Conservation (phyloP, 2,888 invertebrate genomes). For the Polydrusus tereticollis region DNA sequence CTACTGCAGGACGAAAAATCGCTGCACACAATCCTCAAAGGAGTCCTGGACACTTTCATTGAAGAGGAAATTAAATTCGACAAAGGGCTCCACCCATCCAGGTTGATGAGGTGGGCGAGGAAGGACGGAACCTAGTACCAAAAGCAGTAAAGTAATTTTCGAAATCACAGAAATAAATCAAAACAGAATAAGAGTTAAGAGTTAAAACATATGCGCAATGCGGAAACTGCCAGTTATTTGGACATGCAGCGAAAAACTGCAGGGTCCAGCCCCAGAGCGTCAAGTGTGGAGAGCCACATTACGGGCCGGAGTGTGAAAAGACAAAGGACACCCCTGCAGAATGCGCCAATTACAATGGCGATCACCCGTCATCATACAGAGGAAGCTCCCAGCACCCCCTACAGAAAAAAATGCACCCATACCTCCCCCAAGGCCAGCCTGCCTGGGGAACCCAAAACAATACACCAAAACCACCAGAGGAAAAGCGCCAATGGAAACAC, state of each 20-base stretch:
- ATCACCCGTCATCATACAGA: slow-evolving; percentile 26
- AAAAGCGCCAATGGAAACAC: background rate
- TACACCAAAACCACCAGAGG: background rate
- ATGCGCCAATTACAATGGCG: slow-evolving; percentile 21
- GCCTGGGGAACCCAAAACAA: slow-evolving; percentile 16
- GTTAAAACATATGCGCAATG: slow-evolving; percentile 10
- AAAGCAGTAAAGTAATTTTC: background rate
- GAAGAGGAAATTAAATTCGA: slow-evolving; percentile 8
- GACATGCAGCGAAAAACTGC: slow-evolving; percentile 17
- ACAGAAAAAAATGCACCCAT: background rate
- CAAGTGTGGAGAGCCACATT: background rate
- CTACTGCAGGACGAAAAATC: slow-evolving; percentile 4
- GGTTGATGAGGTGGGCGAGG: background rate
- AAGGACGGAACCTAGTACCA: background rate
- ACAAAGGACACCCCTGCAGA: background rate
- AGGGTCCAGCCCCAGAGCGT: background rate
- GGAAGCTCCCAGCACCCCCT: slow-evolving; percentile 17
- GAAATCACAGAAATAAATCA: background rate
- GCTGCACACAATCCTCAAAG: slow-evolving; percentile 5
- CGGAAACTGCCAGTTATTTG: slow-evolving; percentile 22
- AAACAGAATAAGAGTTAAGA: background rate
- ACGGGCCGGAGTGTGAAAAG: background rate
- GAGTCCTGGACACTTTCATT: background rate
- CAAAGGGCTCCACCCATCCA: background rate
- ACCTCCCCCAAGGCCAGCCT: background rate